Evolutionary conservation across 2,113 vertebrate species (phyloP).

Genomic region (Thamnaconus septentrionalis): DNA sequence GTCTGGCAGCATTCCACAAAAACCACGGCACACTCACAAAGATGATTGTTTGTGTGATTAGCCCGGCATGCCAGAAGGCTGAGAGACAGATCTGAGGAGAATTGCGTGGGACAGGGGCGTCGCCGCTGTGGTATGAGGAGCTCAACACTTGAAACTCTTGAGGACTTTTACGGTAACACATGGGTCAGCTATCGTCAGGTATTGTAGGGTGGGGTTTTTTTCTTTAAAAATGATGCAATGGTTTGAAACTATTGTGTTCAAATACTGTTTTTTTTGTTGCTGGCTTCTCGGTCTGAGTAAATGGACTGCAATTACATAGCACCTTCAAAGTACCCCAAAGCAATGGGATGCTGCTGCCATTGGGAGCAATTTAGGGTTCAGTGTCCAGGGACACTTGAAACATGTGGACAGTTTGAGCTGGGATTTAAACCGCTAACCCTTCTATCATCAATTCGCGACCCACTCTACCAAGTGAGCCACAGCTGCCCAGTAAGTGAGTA

Average conservation of each 20-base stretch:
- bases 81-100: slow-evolving; percentile 10
- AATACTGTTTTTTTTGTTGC: too few relatives aligned
- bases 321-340: too few relatives aligned
- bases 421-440: too few relatives aligned
- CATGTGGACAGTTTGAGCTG: too few relatives aligned
- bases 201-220: not conserved
- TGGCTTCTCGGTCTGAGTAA: too few relatives aligned
- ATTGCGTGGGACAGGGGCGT: slow-evolving; percentile 11
- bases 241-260: not conserved
- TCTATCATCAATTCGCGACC: too few relatives aligned
- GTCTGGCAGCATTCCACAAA: slow-evolving; percentile 17
- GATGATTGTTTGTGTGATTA: slow-evolving; percentile 46
- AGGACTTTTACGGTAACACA: slow-evolving; percentile 1
- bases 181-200: slow-evolving; percentile 24
- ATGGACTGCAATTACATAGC: too few relatives aligned
- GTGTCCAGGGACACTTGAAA: too few relatives aligned
- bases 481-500: too few relatives aligned
- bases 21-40: slow-evolving; percentile 22
- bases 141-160: slow-evolving; percentile 10
- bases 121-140: slow-evolving; percentile 9
- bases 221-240: not conserved
- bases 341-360: too few relatives aligned
- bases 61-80: slow-evolving; percentile 17
- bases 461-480: too few relatives aligned
- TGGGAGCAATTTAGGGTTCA: too few relatives aligned